A percentile compares a stretch with the other conserved stretches of the same genome.
Conservation (phyloP, 2,113 vertebrate species). For the Bos javanicus region DNA sequence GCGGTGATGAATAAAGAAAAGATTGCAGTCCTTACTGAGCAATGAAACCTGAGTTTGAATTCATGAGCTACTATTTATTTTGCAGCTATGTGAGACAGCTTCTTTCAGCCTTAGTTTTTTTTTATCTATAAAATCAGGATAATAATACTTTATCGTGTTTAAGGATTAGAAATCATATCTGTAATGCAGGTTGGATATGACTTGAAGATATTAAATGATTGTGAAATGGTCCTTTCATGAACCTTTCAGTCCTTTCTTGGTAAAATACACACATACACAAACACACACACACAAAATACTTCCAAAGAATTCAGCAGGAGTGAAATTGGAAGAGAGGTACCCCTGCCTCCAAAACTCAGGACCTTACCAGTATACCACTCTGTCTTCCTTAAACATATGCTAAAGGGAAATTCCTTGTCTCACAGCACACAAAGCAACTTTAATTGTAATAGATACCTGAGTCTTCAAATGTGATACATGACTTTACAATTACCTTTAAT, state of each 20-base stretch:
- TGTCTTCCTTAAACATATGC: not conserved
- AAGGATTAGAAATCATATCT: not conserved
- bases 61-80: not conserved
- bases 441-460: not conserved
- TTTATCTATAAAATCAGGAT: not conserved
- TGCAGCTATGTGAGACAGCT: not conserved
- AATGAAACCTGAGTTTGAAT: not conserved
- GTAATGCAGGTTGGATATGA: not conserved
- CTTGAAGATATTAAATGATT: not conserved
- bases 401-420: not conserved
- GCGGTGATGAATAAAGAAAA: not conserved
- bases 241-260: not conserved
- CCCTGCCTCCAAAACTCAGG: not conserved
- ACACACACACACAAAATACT: not conserved
- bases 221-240: not conserved
- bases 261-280: not conserved
- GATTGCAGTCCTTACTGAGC: not conserved
- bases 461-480: not conserved
- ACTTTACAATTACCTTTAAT: conserved; percentile 45
- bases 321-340: not conserved
- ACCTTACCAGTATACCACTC: not conserved
- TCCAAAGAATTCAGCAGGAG: not conserved
- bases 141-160: not conserved
- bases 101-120: conserved; percentile 30
- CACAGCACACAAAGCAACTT: not conserved